Conservation (phyloP, 2,113 vertebrate species). For the Tylochromis polylepis region DNA sequence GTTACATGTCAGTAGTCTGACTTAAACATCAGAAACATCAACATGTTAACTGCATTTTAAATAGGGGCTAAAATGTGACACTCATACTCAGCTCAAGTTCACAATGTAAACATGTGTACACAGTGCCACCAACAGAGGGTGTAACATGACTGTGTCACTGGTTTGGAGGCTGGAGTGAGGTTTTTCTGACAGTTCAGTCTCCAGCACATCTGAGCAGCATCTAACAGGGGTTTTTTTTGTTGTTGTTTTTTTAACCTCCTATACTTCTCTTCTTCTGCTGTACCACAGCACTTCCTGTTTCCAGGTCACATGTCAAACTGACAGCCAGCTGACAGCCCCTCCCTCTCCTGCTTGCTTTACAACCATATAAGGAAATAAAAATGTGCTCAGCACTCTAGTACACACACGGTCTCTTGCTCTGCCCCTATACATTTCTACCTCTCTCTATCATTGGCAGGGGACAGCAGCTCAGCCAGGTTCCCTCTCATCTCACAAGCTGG, state of each 20-base stretch:
- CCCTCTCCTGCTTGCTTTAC: conserved; percentile 19
- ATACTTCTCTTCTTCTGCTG: conserved; percentile 27
- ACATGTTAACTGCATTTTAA: not conserved
- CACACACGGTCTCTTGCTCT: not conserved
- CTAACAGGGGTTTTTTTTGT: not conserved
- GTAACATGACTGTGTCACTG: not conserved
- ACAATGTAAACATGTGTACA: not conserved
- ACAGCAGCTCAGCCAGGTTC: not conserved
- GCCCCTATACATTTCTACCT: not conserved
- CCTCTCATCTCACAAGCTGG: not conserved
- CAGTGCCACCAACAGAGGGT: conserved; percentile 34
- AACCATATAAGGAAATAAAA: conserved; percentile 78
- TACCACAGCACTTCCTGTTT: conserved; percentile 70
- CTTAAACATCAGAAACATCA: not conserved
- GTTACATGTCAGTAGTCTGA: not conserved
- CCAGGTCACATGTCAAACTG: conserved; percentile 52
- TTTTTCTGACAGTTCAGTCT: not conserved
- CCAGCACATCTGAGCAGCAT: not conserved
- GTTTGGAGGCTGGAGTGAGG: not conserved
- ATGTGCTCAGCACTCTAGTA: conserved; percentile 8
- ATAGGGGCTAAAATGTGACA: not conserved
- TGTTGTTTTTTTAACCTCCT: not conserved
- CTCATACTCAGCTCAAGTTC: not conserved
- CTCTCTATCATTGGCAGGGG: not conserved
- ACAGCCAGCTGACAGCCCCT: conserved; percentile 22